Evolutionary conservation across 2,888 invertebrate genomes (phyloP).

Genomic region (Physocephala rufipes): DNA sequence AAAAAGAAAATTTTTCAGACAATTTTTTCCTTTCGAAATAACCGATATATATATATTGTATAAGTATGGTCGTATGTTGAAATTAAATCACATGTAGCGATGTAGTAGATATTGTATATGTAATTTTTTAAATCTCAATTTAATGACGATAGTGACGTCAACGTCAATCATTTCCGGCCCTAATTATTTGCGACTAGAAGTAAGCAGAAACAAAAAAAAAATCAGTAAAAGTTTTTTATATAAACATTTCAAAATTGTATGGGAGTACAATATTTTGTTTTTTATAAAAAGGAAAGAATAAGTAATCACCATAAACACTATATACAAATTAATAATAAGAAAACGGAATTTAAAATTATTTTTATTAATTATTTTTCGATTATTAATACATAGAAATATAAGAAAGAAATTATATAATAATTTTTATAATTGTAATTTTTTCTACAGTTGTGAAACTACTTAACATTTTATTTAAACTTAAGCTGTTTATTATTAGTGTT

Average conservation of each 20-base stretch:
- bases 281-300: no score
- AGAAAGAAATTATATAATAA: conserved; percentile 1
- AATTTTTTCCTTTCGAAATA: background rate
- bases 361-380: conserved; percentile 7
- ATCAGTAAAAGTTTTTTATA: background rate
- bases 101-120: no score
- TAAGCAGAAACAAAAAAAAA: background rate
- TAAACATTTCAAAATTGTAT: conserved; percentile 9
- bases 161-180: background rate
- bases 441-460: conserved; percentile 18
- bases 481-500: no score
- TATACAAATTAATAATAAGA: conserved; percentile 1
- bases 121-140: no score
- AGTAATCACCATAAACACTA: no score
- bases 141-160: no score
- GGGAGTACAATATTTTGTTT: no score
- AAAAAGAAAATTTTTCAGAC: conserved; percentile 7
- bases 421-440: conserved; percentile 16
- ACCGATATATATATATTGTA: background rate
- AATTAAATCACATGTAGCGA: no score
- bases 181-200: conserved; percentile 4
- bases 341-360: background rate
- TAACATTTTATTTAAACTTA: conserved; percentile 7
- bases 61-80: background rate
- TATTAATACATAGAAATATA: background rate